A percentile compares a stretch with the other conserved stretches of the same genome.
Conservation (phyloP, 2,113 vertebrate species). For the Martes martes region DNA sequence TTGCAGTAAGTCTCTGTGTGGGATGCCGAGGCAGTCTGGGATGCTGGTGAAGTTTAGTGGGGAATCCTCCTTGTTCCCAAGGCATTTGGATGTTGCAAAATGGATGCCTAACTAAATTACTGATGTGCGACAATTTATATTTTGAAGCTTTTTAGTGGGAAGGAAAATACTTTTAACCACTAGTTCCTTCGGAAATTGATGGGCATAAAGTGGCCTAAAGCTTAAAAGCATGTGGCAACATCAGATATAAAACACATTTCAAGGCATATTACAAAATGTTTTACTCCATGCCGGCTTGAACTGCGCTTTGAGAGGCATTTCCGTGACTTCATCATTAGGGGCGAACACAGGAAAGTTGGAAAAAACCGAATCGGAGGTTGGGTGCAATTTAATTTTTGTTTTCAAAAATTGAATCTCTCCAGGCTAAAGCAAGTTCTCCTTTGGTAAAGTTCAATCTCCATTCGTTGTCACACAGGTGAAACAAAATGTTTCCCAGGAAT, state of each 20-base stretch:
- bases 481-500: neutral
- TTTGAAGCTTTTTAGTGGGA: conserved; percentile 40
- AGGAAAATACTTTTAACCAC: conserved; percentile 23
- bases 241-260: neutral
- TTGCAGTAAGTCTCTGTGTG: conserved; percentile 78
- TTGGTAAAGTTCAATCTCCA: neutral
- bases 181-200: conserved; percentile 27
- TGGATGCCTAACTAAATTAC: neutral
- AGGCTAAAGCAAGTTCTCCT: neutral
- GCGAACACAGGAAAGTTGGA: neutral
- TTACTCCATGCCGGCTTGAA: neutral
- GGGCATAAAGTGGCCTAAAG: neutral
- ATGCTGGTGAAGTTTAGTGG: neutral
- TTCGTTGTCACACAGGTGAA: neutral
- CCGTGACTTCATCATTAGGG: neutral
- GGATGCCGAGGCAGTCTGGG: conserved; percentile 74
- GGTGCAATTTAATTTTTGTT: neutral
- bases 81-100: conserved; percentile 17
- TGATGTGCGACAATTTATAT: neutral
- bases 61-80: neutral
- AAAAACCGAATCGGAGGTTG: neutral
- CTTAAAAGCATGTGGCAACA: conserved; percentile 37
- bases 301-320: conserved; percentile 5
- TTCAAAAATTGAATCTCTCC: neutral
- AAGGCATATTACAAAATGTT: conserved; percentile 26